phyloP scores from a whole-genome alignment of 2,797 vertebrate species.

The Argya squamiceps region DNA sequence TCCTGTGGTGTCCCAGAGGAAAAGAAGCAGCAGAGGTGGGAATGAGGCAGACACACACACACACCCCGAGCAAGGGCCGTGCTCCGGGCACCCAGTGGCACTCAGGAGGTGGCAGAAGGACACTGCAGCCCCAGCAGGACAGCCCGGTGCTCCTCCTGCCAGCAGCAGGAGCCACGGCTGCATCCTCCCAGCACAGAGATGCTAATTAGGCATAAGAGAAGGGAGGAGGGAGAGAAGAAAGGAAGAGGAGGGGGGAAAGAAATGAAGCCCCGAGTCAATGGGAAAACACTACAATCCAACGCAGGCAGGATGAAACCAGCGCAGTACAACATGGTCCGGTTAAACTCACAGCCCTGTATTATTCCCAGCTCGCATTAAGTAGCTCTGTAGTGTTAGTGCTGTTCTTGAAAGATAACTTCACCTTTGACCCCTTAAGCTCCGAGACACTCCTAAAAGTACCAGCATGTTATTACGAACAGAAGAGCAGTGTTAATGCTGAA shows the following conservation, averaged over 20 bases:
- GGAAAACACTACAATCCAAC: background rate
- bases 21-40: background rate
- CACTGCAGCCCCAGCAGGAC: background rate
- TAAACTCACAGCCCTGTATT: slow-evolving; percentile 28
- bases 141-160: background rate
- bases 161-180: background rate
- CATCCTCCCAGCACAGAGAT: background rate
- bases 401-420: slow-evolving; percentile 70
- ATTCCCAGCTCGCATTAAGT: slow-evolving; percentile 48
- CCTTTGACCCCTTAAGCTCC: slow-evolving; percentile 67
- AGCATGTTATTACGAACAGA: slow-evolving; percentile 44
- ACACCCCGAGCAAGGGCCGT: fast-evolving
- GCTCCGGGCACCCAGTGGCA: background rate
- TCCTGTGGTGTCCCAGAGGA: background rate
- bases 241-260: fast-evolving
- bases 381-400: slow-evolving; percentile 57
- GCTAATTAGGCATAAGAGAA: background rate
- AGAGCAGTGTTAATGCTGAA: slow-evolving; percentile 34
- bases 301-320: slow-evolving; percentile 41
- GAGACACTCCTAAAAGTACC: slow-evolving; percentile 61
- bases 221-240: background rate
- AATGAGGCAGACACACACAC: background rate
- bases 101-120: background rate
- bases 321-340: slow-evolving; percentile 30
- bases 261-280: background rate